Conservation (phyloP, 2,797 vertebrate species). For the Poeciliopsis paucimaculata region DNA sequence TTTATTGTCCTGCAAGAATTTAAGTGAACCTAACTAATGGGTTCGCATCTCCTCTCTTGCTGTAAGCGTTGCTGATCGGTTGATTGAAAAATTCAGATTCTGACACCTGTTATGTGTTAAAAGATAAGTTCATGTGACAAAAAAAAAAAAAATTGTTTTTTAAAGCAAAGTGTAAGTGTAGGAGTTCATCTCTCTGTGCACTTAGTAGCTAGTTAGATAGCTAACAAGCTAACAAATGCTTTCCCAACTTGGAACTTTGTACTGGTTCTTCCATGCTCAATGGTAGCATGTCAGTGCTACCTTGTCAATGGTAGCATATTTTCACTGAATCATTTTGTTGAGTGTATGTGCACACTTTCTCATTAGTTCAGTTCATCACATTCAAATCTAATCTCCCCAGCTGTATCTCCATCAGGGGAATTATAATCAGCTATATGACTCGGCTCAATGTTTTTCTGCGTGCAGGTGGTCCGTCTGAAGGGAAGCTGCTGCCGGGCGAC, state of each 20-base stretch:
- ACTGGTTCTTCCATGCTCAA: no score
- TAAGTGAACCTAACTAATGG: slow-evolving; percentile 11
- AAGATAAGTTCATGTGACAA: neutral
- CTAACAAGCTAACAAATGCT: no score
- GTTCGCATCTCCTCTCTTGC: neutral
- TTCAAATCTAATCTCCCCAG: no score
- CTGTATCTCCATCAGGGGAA: neutral
- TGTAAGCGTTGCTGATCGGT: slow-evolving; percentile 5
- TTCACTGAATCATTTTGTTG: no score
- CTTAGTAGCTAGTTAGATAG: no score
- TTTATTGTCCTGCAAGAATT: neutral
- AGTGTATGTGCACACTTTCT: neutral
- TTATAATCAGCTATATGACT: slow-evolving; percentile 1
- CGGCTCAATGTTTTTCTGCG: slow-evolving; percentile 24
- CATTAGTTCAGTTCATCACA: slow-evolving; percentile 2
- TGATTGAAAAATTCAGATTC: slow-evolving; percentile 19
- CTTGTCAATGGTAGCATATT: no score
- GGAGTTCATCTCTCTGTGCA: no score
- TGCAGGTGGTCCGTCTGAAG: slow-evolving; percentile 91
- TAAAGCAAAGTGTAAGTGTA: no score
- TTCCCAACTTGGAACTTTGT: no score
- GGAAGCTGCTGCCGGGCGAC: slow-evolving; percentile 92
- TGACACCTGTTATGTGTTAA: neutral
- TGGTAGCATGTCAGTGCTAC: no score
- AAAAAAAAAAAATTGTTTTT: neutral